Conservation (phyloP, 1,140 invertebrate species). For the Teleogryllus occipitalis region DNA sequence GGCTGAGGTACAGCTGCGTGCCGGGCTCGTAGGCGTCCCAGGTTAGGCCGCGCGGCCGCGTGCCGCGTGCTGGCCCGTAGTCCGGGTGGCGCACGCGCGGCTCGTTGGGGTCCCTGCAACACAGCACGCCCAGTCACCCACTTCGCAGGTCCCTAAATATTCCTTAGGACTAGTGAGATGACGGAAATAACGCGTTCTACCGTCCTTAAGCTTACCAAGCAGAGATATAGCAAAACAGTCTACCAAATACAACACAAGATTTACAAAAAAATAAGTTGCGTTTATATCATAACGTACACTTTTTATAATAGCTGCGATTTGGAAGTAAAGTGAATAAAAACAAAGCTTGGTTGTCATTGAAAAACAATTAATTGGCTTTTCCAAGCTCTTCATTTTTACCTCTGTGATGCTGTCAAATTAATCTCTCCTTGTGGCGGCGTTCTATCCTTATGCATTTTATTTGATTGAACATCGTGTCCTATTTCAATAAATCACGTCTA, state of each 20-base stretch:
- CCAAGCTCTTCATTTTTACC: no score
- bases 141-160: not conserved
- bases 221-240: no score
- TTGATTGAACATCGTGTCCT: no score
- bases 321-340: no score
- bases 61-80: conserved; percentile 47
- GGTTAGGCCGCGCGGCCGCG: conserved; percentile 45
- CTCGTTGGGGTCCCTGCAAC: conserved; percentile 51
- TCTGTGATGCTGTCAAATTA: no score
- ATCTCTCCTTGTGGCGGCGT: no score
- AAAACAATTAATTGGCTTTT: no score
- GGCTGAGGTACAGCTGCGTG: conserved; percentile 66
- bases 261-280: not conserved
- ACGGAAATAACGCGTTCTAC: no score
- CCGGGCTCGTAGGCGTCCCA: conserved; percentile 68
- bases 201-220: no score
- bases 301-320: not conserved
- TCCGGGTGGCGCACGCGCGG: conserved; percentile 44
- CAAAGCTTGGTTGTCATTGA: no score
- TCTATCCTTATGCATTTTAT: no score
- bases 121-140: not conserved
- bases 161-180: not conserved
- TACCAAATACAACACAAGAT: not conserved
- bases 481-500: no score
- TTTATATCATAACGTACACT: not conserved